These are phyloP conservation scores for Semicossyphus pulcher DNA, from an alignment of 2,113 vertebrate genomes.

Conservation along the genomic window DNA sequence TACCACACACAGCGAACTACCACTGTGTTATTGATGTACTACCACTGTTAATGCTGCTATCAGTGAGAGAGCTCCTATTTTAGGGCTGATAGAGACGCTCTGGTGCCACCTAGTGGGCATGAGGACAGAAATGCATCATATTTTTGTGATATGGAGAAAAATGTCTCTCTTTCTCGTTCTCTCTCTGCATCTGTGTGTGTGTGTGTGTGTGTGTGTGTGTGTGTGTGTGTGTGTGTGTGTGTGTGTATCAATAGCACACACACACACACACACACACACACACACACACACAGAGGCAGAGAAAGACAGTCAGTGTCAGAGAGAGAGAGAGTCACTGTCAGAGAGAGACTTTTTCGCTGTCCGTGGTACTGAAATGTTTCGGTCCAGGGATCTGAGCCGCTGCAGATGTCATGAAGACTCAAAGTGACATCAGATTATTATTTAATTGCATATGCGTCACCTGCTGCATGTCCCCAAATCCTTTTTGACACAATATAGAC, in stretches of 20 bases:
- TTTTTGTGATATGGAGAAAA: not conserved
- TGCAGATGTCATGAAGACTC: not conserved
- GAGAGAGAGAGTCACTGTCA: not conserved
- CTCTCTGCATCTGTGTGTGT: too few relatives aligned
- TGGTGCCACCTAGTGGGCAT: constrained; percentile 71
- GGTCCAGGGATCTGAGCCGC: constrained; percentile 14
- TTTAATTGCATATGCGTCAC: constrained; percentile 38
- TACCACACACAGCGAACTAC: constrained; percentile 2
- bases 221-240: not conserved
- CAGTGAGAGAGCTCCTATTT: not conserved
- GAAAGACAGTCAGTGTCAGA: not conserved
- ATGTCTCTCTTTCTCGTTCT: not conserved
- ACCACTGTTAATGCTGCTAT: not conserved
- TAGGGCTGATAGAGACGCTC: constrained; percentile 21
- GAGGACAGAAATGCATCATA: not conserved
- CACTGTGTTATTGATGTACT: not conserved
- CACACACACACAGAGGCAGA: not conserved
- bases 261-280: not conserved
- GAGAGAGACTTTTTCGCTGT: constrained; percentile 28
- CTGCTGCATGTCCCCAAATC: not conserved
- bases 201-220: not conserved
- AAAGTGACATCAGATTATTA: constrained; percentile 20
- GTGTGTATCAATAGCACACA: not conserved
- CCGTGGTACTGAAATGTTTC: constrained; percentile 41
- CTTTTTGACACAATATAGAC: not conserved